Base-by-base conservation (phyloP, 2,888 invertebrate genomes). In the Acrocyrtus sp. region DNA sequence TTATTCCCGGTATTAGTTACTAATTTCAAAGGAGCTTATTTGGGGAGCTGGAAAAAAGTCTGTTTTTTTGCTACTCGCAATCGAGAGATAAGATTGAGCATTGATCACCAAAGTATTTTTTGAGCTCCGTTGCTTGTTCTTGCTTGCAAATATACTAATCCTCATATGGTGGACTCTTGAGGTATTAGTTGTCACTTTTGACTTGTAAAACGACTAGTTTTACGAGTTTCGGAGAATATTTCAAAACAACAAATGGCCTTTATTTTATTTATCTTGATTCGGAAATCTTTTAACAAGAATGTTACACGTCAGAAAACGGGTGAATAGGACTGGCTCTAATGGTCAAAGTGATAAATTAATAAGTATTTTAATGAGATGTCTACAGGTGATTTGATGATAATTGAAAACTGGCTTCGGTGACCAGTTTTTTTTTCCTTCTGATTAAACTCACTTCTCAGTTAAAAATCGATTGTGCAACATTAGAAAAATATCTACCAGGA, bases 341-440 rank as follows among this genome's bases (percentile, higher is more conserved):
- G 63, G 63, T 19, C 58, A 70, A 70, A 70, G 63, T 70, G 70
- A 70, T 70, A 63, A 63, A 70, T 70, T 70, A 70, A 70, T 70
- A 70, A 70, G 63, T 51, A 70, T 70, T 70, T 70, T 63, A 70
- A 70, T 63, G 62, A 70, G 70, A 70, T 63, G 70, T 70, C 63
- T 70, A 51, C 70, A 70, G 63, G 70, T 70, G 70, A 70, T 70
- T 70, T 70, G 69, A 69, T 62, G 48, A 62, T 69, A 69, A 69
- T 69, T 62, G 69, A 69, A 69, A 69, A 69, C 61, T 62, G 69
- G 69, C 62, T 62, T 69, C 39, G 27, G 24, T 61, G 61, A 61
- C 69, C 60, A 69, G 69, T 69, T 69, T 69, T 39, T 61, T 34
- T n/a, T 27, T 43, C 48, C 43, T 47, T 54, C 56, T 53, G n/a